Base-by-base conservation (phyloP, 2,888 invertebrate genomes). In the Drosophila fungiperda region DNA sequence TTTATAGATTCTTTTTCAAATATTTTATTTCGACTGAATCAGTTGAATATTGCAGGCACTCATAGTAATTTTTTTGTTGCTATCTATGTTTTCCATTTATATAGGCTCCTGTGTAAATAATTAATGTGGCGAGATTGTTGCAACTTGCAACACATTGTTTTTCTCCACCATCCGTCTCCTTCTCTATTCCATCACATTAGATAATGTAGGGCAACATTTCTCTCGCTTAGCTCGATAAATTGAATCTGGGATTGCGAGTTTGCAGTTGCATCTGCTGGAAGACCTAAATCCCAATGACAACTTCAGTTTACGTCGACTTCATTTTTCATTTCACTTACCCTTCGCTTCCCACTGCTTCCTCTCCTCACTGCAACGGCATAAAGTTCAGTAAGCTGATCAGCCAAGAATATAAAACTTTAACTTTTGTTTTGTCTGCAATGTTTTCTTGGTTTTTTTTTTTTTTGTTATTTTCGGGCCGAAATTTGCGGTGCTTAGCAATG, bases 301-400 rank as follows among this genome's bases (percentile, higher is more conserved):
- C 78, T 86, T 71, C 63, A 67, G 42, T 74, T 54, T 62, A 71
- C 61, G 65, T 65, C 45, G 67, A 63, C 61, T 82, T 77, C 48
- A 68, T 61, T 68, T 70, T 68, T 45, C 54, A 63, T 61, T 40
- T 49, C 9, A 17, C 23, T 45, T 45, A 63, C 50, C n/a, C 57
- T 52, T 50, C 36, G 36, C 38, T 23, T 33, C 42, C 29, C 26
- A n/a, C 36, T 12, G 35, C 57, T n/a, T 15, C 20, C 63, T 45
- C 45, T 49, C 15, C 32, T 36, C 32, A 5, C 2, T 3, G 9
- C 29, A 15, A 40, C 20, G 70, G 70, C 69, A 84, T 84, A 64
- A 82, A 89, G 82, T 77, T 87, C 87, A 87, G 89, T 89, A 87
- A 85, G 89, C 89, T 82, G 85, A 85, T 89, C 87, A 89, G 79